These are phyloP conservation scores for Haplochromis vanheusdeni DNA, from an alignment of 2,113 vertebrate genomes.

Conservation along the genomic window DNA sequence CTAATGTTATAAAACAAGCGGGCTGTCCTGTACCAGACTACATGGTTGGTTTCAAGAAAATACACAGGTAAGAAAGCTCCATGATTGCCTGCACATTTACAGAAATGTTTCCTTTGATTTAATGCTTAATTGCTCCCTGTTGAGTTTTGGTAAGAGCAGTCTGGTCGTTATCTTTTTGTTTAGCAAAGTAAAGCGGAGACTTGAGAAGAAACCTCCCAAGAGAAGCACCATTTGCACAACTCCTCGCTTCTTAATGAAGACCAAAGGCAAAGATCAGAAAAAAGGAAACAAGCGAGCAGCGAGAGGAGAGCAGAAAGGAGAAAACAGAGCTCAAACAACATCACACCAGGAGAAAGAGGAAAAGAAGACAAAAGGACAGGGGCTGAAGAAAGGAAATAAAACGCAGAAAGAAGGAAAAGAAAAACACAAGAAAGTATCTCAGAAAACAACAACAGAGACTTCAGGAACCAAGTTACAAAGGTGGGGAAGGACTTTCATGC, in stretches of 20 bases:
- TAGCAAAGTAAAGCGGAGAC: constrained; percentile 86
- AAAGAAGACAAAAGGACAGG: constrained; percentile 53
- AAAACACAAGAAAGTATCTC: background rate
- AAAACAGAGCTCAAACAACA: background rate
- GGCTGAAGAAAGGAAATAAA: background rate
- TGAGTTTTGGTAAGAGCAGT: background rate
- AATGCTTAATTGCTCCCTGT: background rate
- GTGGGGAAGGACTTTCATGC: background rate
- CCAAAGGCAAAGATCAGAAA: constrained; percentile 3
- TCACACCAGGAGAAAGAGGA: constrained; percentile 43
- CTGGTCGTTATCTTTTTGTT: background rate
- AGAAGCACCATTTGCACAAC: constrained; percentile 87
- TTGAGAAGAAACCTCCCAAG: constrained; percentile 84
- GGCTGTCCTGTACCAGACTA: constrained; percentile 95
- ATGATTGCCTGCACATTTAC: background rate
- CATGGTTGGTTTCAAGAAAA: constrained; percentile 85
- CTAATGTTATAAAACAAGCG: constrained; percentile 87
- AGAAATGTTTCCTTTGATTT: background rate
- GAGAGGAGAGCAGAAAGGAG: background rate
- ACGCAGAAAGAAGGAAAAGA: background rate
- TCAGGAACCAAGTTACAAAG: constrained; percentile 30
- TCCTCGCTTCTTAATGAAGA: constrained; percentile 79
- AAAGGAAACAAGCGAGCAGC: background rate
- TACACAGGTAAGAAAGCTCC: constrained; percentile 75
- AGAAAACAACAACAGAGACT: background rate